Conservation (phyloP, 2,797 vertebrate genomes). For the Pangasius sanitwongsei region DNA sequence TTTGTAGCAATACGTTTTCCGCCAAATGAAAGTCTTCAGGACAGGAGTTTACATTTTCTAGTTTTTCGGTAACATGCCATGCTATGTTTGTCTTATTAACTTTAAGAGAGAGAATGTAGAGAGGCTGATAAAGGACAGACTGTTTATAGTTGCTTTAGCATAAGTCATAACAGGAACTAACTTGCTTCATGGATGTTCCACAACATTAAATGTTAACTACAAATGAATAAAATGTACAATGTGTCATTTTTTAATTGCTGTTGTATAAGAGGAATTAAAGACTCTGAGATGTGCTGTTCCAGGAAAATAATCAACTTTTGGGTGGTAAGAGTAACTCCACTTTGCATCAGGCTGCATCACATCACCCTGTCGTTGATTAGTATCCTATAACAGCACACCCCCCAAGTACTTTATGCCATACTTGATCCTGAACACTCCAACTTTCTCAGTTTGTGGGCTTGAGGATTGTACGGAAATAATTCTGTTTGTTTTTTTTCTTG, state of each 20-base stretch:
- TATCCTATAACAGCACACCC: not conserved
- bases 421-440: not conserved
- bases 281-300: not conserved
- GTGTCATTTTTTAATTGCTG: not conserved
- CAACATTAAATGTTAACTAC: too few relatives aligned
- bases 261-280: not conserved
- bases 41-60: too few relatives aligned
- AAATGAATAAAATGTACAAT: not conserved
- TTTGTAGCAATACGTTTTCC: too few relatives aligned
- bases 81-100: too few relatives aligned
- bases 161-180: too few relatives aligned
- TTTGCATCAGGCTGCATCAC: not conserved
- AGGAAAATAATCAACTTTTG: not conserved
- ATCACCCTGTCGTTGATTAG: not conserved
- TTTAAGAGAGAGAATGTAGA: too few relatives aligned
- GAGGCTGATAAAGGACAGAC: too few relatives aligned
- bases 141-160: too few relatives aligned
- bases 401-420: not conserved
- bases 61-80: too few relatives aligned
- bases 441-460: not conserved
- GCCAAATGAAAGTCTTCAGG: too few relatives aligned
- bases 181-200: too few relatives aligned
- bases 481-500: not conserved
- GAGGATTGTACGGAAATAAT: not conserved
- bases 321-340: not conserved